These are phyloP conservation scores for Lumbricus terrestris DNA, from an alignment of 2,888 invertebrate genomes.

Conservation along the genomic window DNA sequence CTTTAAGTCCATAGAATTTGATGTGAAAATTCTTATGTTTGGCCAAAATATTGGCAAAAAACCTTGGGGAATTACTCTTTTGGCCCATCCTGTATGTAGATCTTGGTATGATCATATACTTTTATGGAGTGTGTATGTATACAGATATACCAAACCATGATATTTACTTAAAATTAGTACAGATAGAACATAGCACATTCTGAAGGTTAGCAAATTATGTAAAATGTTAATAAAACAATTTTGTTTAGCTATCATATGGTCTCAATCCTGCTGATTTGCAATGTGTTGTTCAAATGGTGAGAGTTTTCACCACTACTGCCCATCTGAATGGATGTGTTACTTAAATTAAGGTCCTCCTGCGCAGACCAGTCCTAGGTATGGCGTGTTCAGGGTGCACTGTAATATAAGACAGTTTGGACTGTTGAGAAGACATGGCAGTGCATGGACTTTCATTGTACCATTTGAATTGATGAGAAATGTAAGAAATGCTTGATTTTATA, in stretches of 20 bases:
- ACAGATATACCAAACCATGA: not conserved
- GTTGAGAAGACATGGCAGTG: not conserved
- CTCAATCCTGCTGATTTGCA: no score
- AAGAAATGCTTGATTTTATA: no score
- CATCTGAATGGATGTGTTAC: no score
- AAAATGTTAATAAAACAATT: no score
- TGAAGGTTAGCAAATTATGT: not conserved
- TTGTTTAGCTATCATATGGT: no score
- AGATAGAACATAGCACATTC: not conserved
- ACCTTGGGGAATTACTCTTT: no score
- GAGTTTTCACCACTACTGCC: no score
- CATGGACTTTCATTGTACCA: not conserved
- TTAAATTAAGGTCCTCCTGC: no score
- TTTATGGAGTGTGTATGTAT: not conserved
- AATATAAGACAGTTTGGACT: not conserved
- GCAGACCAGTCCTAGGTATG: not conserved
- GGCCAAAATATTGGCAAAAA: no score
- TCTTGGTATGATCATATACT: constrained; percentile 21
- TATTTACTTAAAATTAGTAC: not conserved
- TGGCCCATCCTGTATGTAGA: constrained; percentile 19
- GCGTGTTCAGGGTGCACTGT: not conserved
- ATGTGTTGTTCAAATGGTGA: no score
- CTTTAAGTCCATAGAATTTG: no score
- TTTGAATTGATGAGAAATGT: not conserved
- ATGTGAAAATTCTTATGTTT: no score